Conservation (phyloP, 2,888 invertebrate genomes). For the Odontomyia ornata region DNA sequence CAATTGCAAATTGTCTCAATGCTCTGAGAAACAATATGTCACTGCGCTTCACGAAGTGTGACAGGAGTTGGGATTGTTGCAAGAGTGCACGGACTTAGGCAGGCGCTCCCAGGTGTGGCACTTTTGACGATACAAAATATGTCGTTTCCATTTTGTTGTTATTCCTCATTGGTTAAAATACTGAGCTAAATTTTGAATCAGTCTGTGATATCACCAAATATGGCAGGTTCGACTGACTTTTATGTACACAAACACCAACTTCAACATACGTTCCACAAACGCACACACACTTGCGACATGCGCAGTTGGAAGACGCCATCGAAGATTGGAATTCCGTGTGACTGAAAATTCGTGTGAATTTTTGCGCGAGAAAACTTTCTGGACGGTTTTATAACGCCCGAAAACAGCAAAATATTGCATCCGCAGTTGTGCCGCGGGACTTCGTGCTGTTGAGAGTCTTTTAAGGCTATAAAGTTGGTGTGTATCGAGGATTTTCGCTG, state of each 20-base stretch:
- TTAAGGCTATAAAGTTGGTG: slow-evolving; percentile 50
- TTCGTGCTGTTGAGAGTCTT: slow-evolving; percentile 44
- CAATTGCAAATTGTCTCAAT: no score
- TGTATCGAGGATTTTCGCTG: slow-evolving; percentile 49
- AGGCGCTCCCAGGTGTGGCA: no score
- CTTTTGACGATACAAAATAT: no score
- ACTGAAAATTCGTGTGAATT: slow-evolving; percentile 48
- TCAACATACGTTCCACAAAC: slow-evolving; percentile 16
- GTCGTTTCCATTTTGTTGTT: no score
- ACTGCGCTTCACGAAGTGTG: no score
- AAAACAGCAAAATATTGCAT: background rate
- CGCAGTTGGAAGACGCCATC: slow-evolving; percentile 56
- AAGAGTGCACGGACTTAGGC: no score
- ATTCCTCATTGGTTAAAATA: no score
- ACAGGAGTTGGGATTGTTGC: no score
- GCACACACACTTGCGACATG: slow-evolving; percentile 52
- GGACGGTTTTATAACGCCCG: slow-evolving; percentile 21
- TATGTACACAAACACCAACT: background rate
- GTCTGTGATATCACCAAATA: background rate
- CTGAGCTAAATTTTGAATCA: background rate
- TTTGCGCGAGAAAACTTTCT: slow-evolving; percentile 52
- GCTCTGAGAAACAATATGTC: no score
- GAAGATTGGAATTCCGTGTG: slow-evolving; percentile 53
- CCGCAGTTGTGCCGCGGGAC: slow-evolving; percentile 49
- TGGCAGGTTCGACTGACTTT: background rate